Conservation (phyloP, 2,797 vertebrate genomes). For the Mycteria americana region DNA sequence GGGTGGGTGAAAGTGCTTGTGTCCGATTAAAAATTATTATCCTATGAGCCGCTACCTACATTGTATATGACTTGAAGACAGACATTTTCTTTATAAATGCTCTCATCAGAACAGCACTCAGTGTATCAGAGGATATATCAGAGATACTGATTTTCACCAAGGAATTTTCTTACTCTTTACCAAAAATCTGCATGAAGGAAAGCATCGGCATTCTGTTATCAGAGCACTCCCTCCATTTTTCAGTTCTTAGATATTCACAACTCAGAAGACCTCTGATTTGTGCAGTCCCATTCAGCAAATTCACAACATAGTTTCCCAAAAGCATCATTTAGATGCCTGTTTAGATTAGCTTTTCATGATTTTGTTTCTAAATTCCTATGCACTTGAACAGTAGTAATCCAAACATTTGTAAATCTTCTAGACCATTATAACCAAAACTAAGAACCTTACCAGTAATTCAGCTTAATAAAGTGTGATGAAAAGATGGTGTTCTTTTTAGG, state of each 20-base stretch:
- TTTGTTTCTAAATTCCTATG: background rate
- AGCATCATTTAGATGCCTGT: background rate
- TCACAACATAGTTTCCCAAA: background rate
- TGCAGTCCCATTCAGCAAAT: background rate
- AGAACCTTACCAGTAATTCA: background rate
- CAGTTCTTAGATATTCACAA: background rate
- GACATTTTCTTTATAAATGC: background rate
- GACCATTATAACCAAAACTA: background rate
- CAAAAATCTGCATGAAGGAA: background rate
- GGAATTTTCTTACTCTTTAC: background rate
- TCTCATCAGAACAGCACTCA: background rate
- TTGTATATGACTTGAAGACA: background rate
- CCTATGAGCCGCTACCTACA: background rate
- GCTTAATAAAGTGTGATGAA: background rate
- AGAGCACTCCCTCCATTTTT: background rate
- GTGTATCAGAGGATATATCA: background rate
- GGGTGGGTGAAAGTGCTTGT: background rate
- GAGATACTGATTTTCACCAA: background rate
- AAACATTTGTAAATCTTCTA: background rate
- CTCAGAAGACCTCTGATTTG: background rate
- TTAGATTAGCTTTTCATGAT: background rate
- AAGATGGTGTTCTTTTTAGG: background rate
- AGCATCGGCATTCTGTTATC: background rate
- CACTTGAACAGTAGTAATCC: background rate
- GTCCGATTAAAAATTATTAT: background rate